Evolutionary conservation across 2,888 invertebrate genomes (phyloP).

Genomic region (Chloromyia formosa): DNA sequence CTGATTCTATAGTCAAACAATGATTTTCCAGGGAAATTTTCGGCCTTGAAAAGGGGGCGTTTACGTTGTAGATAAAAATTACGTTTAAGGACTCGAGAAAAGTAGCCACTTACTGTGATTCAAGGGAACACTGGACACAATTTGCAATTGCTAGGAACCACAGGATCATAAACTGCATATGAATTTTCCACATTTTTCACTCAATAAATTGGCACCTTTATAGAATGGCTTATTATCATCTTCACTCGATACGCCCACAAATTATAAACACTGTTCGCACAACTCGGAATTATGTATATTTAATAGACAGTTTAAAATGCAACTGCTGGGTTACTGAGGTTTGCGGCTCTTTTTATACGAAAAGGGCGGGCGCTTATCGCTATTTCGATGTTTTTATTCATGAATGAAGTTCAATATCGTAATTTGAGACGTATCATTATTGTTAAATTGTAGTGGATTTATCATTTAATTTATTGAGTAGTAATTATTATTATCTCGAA

Average conservation of each 20-base stretch:
- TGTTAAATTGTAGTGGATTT: too few relatives aligned
- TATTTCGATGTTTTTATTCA: background rate
- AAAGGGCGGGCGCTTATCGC: conserved; percentile 21
- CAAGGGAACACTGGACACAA: background rate
- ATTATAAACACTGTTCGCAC: background rate
- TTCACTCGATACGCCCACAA: conserved; percentile 1
- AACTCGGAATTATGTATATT: too few relatives aligned
- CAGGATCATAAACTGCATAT: background rate
- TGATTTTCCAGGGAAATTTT: conserved; percentile 71
- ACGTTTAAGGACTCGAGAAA: background rate
- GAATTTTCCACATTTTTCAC: background rate
- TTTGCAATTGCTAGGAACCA: background rate
- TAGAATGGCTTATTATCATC: background rate
- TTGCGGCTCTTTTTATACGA: conserved; percentile 13
- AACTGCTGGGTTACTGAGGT: background rate
- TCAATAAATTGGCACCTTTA: background rate
- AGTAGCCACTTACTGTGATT: conserved; percentile 14
- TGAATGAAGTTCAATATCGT: too few relatives aligned
- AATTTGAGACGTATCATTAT: too few relatives aligned
- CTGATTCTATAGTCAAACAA: conserved; percentile 79
- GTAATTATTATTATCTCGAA: too few relatives aligned
- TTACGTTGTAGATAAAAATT: background rate
- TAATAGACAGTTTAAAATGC: background rate
- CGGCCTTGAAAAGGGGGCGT: conserved; percentile 47
- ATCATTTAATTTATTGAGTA: too few relatives aligned